Evolutionary conservation across 1,140 invertebrate genomes (phyloP), one percentile per base, ranked within the genome.

Genomic region (Teleogryllus occipitalis): DNA sequence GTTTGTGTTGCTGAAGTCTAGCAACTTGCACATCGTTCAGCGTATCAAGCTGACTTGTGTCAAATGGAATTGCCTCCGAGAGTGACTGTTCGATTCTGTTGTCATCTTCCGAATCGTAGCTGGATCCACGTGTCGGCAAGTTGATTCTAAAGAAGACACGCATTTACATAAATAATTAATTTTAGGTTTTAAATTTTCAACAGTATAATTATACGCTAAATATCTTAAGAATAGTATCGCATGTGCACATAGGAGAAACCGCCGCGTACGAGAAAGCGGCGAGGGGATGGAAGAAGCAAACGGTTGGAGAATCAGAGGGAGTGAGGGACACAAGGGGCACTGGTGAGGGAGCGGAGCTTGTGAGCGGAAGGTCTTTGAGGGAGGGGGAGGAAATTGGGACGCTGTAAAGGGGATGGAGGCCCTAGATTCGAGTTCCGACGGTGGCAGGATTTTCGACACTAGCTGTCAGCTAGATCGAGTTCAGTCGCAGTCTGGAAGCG

Each of bases 11-110:
- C 79, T 78, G 39, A 48, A 80, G 74, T 72, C 54, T 22, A 14
- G 80, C 78, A 8, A 80, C 78, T 47, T 82, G 77, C 21, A 79
- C 80, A 73, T 83, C 81, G 48, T 83, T 80, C 8, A 76, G 73
- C 21, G 80, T 49, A 54, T 81, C 22, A 78, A 81, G 0, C 80
- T 76, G 74, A 49, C 82, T 77, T 80, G 80, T 27, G 82, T 83
- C 81, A 14, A 76, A 79, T 39, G 76, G 65, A 74, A 47, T 27
- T 8, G 39, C 18, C n/a, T 74, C 76, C 7, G 74, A 54, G 46
- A 48, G 74, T 8, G 46, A 14, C 14, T 54, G 54, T 8, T 79
- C 76, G 10, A 79, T 48, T 46, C 76, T 47, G 80, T 75, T 81
- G 74, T 73, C 46, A 47, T 47, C 75, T n/a, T 72, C 77, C 4